Conservation (phyloP, 1,140 invertebrate species). For the Rhagoletis pomonella region DNA sequence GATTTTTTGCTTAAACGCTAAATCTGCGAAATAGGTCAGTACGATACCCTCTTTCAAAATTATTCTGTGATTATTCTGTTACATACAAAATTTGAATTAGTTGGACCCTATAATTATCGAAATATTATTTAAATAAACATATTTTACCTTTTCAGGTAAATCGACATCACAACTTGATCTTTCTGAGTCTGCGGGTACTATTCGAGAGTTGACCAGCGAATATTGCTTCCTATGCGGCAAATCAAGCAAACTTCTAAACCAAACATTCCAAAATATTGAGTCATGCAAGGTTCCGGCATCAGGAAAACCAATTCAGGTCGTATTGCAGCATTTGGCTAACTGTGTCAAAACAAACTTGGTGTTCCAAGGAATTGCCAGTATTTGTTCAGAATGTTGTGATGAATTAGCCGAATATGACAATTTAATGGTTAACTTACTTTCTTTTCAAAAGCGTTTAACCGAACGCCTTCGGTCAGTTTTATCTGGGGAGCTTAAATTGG, state of each 20-base stretch:
- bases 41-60: no score
- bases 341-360: conserved; percentile 65
- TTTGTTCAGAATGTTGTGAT: conserved; percentile 65
- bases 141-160: background rate
- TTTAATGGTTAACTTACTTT: conserved; percentile 70
- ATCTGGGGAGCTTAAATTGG: conserved; percentile 10
- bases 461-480: conserved; percentile 58
- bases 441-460: conserved; percentile 65
- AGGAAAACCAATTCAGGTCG: conserved; percentile 56
- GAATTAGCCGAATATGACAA: conserved; percentile 67
- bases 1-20: no score
- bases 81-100: no score
- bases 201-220: conserved; percentile 18
- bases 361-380: conserved; percentile 58
- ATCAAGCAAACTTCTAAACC: background rate
- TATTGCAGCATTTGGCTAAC: conserved; percentile 67
- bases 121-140: background rate
- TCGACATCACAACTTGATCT: background rate
- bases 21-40: no score
- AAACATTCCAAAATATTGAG: conserved; percentile 53
- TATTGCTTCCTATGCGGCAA: conserved; percentile 50
- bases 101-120: no score
- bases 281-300: conserved; percentile 38
- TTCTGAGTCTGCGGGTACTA: background rate
- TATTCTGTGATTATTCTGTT: no score